Percentiles rank a stretch among this genome's conserved stretches.
These are phyloP conservation scores for Diarsia mendica DNA, from an alignment of 2,888 invertebrate species.

Conservation along the genomic window DNA sequence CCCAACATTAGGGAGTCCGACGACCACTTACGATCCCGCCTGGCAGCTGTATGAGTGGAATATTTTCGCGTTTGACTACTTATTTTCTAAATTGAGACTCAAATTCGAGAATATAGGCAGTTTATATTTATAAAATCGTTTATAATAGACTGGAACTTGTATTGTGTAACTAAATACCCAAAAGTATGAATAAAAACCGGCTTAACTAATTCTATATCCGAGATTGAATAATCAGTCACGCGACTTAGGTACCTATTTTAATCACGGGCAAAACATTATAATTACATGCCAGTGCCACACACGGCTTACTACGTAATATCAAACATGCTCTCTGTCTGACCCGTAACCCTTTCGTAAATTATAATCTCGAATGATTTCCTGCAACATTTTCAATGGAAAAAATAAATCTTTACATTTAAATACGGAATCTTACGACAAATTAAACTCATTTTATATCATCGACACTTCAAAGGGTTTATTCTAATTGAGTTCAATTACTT, in stretches of 20 bases:
- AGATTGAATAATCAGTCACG: conserved; percentile 20
- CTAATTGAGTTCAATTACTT: conserved; percentile 38
- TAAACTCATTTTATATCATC: conserved; percentile 30
- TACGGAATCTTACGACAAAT: conserved; percentile 43
- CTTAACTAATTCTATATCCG: neutral
- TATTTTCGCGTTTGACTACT: conserved; percentile 28
- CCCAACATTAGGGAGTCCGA: conserved; percentile 60
- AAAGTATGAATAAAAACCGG: neutral
- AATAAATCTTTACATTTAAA: conserved; percentile 18
- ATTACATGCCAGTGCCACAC: conserved; percentile 21
- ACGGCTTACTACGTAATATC: conserved; percentile 7
- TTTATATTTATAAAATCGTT: neutral
- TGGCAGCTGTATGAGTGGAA: conserved; percentile 21
- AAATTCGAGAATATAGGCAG: neutral
- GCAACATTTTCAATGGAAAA: conserved; percentile 15
- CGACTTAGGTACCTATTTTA: neutral
- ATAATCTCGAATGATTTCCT: conserved; percentile 43
- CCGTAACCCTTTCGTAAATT: conserved; percentile 45
- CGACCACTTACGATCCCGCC: conserved; percentile 36
- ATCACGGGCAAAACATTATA: conserved; percentile 11
- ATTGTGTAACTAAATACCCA: neutral
- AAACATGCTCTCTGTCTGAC: conserved; percentile 22
- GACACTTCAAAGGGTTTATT: conserved; percentile 57
- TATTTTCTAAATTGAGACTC: conserved; percentile 30
- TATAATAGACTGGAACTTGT: neutral